Percentiles rank a stretch among this genome's conserved stretches.
Conservation (phyloP, 1,140 invertebrate genomes). For the Caerostris darwini region DNA sequence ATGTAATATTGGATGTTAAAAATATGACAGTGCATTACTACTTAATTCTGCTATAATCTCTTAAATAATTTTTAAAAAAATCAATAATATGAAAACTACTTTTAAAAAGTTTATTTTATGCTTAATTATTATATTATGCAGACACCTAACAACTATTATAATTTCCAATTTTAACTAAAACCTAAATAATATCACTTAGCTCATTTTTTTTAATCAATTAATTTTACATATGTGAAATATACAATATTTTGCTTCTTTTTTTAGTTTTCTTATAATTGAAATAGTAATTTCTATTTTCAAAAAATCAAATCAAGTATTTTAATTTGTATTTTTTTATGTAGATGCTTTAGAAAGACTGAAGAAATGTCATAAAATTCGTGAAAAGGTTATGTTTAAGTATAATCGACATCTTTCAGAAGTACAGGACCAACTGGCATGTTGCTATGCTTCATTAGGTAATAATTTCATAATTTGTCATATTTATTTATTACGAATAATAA, state of each 20-base stretch:
- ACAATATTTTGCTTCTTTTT: not conserved
- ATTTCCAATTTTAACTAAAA: no score
- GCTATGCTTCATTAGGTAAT: slow-evolving; percentile 83
- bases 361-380: slow-evolving; percentile 82
- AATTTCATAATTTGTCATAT: not conserved
- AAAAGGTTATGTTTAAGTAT: slow-evolving; percentile 83
- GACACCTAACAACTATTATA: no score
- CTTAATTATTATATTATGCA: no score
- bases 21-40: no score
- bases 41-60: no score
- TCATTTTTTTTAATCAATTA: no score
- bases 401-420: slow-evolving; percentile 83
- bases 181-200: no score
- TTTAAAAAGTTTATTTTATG: no score
- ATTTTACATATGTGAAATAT: not conserved
- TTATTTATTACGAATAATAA: no score
- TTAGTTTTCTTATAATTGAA: not conserved
- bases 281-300: not conserved
- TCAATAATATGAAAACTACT: no score
- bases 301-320: not conserved
- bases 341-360: slow-evolving; percentile 82
- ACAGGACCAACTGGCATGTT: slow-evolving; percentile 84
- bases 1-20: no score
- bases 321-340: not conserved
- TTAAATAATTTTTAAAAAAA: no score